phyloP scores from a whole-genome alignment of 92 coral and sea anemone genomes.

The Scolanthus callimorphus region DNA sequence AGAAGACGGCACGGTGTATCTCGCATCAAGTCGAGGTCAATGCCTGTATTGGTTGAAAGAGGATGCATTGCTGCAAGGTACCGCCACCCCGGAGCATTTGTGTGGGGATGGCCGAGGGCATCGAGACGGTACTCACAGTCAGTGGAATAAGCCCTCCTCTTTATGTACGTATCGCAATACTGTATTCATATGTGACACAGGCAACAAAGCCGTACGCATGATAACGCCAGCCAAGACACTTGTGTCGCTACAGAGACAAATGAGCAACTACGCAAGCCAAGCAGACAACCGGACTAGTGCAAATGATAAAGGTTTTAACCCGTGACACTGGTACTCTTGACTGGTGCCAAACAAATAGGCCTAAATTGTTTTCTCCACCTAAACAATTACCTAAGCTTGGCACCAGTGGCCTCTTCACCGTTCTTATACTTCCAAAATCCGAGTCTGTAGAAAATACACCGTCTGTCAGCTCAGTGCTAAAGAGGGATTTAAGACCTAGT shows the following conservation, averaged over 20 bases:
- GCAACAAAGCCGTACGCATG: slow-evolving; percentile 42
- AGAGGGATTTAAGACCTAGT: too few relatives aligned
- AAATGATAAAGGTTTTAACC: too few relatives aligned
- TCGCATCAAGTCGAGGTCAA: slow-evolving; percentile 48
- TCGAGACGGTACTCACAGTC: slow-evolving; percentile 27
- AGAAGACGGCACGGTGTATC: slow-evolving; percentile 27
- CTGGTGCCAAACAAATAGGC: too few relatives aligned
- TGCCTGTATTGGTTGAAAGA: slow-evolving; percentile 24
- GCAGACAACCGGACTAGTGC: too few relatives aligned
- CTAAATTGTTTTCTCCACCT: too few relatives aligned
- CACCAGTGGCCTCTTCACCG: too few relatives aligned
- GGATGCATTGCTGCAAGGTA: slow-evolving; percentile 6
- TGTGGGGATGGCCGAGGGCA: slow-evolving; percentile 28
- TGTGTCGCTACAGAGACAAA: slow-evolving; percentile 27
- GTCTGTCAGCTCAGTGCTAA: too few relatives aligned
- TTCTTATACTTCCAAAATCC: too few relatives aligned
- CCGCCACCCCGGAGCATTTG: background rate
- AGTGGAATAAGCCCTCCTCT: slow-evolving; percentile 39
- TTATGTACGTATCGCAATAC: slow-evolving; percentile 22
- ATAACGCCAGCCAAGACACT: slow-evolving; percentile 43
- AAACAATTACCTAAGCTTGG: too few relatives aligned
- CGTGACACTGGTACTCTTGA: too few relatives aligned
- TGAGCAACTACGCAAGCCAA: slow-evolving; percentile 38
- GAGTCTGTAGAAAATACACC: too few relatives aligned
- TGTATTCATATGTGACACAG: slow-evolving; percentile 46